phyloP scores from a whole-genome alignment of 2,113 vertebrate genomes.

The Montifringilla adamsi region DNA sequence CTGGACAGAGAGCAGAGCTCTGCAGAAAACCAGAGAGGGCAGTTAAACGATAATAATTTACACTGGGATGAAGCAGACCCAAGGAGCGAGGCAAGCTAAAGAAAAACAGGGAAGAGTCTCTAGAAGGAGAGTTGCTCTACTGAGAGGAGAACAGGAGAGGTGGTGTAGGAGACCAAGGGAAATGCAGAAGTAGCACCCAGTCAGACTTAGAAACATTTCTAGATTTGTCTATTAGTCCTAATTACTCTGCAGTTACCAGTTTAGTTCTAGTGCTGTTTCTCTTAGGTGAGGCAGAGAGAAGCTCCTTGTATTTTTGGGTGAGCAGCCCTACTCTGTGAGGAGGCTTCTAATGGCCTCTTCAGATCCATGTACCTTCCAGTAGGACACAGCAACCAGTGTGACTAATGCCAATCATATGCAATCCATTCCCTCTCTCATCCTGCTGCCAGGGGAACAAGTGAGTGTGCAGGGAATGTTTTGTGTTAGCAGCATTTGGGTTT shows the following conservation, averaged over 20 bases:
- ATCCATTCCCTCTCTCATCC: neutral
- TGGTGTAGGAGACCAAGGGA: rapidly evolving
- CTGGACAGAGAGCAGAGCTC: neutral
- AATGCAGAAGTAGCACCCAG: neutral
- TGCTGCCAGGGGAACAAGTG: conserved; percentile 15
- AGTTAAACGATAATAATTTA: neutral
- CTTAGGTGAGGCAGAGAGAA: neutral
- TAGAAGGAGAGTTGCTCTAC: neutral
- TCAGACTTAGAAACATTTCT: neutral
- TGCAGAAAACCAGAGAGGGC: neutral
- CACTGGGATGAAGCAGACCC: neutral
- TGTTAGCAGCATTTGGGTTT: neutral
- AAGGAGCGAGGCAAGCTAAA: neutral
- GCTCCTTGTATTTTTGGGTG: neutral
- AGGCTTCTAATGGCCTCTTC: neutral
- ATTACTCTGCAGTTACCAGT: neutral
- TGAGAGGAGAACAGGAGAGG: neutral
- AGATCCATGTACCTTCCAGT: neutral
- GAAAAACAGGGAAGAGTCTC: neutral
- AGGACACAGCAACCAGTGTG: neutral
- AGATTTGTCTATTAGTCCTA: neutral
- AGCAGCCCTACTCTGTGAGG: neutral
- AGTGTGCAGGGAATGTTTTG: neutral
- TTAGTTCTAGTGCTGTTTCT: neutral
- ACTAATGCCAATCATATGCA: neutral